Percentiles rank a stretch among this genome's conserved stretches.
These are phyloP conservation scores for Oenanthe melanoleuca DNA, from an alignment of 2,113 vertebrate genomes.

Conservation along the genomic window DNA sequence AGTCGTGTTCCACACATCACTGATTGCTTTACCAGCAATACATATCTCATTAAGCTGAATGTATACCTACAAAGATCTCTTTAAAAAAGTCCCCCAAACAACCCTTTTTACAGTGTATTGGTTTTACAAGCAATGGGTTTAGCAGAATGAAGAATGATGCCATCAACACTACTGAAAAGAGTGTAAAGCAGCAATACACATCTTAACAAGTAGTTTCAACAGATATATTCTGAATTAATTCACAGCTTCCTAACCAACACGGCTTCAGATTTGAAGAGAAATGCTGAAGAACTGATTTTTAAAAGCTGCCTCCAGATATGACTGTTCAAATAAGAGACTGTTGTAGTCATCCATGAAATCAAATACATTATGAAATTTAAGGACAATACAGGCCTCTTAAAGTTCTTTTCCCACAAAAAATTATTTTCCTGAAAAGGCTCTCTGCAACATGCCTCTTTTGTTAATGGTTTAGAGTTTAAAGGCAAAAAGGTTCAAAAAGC, in stretches of 20 bases:
- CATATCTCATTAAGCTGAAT: neutral
- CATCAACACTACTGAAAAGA: neutral
- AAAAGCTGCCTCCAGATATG: neutral
- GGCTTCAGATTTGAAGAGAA: neutral
- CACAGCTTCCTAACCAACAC: neutral
- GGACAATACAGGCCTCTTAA: neutral
- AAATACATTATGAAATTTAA: neutral
- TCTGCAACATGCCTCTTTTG: neutral
- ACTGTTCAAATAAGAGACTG: neutral
- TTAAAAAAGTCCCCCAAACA: neutral
- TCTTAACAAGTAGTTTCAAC: neutral
- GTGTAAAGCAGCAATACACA: neutral
- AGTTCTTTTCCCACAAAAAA: neutral
- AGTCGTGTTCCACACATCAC: neutral
- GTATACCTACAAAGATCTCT: neutral
- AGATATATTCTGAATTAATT: neutral
- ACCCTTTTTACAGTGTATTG: neutral
- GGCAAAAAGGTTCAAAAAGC: neutral
- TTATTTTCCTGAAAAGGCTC: neutral
- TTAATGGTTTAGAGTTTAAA: neutral
- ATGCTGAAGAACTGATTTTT: neutral
- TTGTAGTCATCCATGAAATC: neutral
- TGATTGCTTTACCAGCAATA: neutral
- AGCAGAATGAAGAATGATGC: neutral
- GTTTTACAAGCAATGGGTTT: neutral